Percentiles rank a stretch among this genome's conserved stretches.
These are phyloP conservation scores for Progne subis DNA, from an alignment of 2,113 vertebrate species.

Conservation along the genomic window DNA sequence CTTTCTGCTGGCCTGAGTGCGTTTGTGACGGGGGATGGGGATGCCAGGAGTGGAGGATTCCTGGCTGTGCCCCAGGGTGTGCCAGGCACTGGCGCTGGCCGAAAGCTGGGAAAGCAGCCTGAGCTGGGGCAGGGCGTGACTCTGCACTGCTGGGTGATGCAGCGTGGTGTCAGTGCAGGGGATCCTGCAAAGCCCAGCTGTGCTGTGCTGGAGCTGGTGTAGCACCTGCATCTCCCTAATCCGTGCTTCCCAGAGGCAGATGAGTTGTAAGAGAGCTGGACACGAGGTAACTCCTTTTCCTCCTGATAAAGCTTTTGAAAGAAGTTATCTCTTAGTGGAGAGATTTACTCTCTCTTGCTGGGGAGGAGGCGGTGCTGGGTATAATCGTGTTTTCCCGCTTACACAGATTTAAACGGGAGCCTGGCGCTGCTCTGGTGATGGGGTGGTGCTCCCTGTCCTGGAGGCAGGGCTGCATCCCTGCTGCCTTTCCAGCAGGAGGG, in stretches of 20 bases:
- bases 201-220: fast-evolving
- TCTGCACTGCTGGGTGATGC: too few species aligned
- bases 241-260: neutral
- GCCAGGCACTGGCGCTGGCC: neutral
- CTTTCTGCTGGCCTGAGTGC: neutral
- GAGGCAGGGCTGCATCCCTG: neutral
- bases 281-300: neutral
- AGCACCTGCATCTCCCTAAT: neutral
- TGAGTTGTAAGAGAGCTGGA: neutral
- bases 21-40: neutral
- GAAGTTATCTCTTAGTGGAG: neutral
- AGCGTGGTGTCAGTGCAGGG: fast-evolving
- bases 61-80: fast-evolving
- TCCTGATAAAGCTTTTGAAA: neutral
- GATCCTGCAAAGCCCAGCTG: fast-evolving
- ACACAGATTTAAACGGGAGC: too few species aligned
- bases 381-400: neutral
- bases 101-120: neutral
- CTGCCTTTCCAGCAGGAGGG: neutral
- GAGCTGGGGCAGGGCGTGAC: fast-evolving
- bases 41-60: fast-evolving
- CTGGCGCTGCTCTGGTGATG: neutral
- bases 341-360: neutral
- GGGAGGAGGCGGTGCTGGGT: neutral
- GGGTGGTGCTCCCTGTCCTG: neutral